Evolutionary conservation across 2,797 vertebrate genomes (phyloP).

Genomic region (Synaphobranchus kaupii): DNA sequence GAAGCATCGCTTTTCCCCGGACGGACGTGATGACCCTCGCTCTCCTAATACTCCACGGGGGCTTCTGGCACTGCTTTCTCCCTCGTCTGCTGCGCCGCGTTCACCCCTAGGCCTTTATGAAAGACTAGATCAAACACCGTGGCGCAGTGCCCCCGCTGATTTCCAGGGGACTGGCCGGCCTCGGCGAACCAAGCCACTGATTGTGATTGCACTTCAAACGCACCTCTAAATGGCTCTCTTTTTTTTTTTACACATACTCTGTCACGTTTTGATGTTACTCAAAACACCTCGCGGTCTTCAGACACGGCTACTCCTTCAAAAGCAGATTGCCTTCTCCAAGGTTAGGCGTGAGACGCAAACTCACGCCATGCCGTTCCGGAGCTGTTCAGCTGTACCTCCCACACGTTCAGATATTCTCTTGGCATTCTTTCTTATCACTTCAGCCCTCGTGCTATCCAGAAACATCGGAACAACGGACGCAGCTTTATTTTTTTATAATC

Average conservation of each 20-base stretch:
- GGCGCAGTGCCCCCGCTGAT: conserved; percentile 12
- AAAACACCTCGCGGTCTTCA: conserved; percentile 22
- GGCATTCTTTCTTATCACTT: neutral
- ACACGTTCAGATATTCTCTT: conserved; percentile 26
- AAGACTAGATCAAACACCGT: conserved; percentile 31
- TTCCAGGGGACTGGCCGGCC: neutral
- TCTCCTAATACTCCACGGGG: neutral
- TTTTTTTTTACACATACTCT: conserved; percentile 9
- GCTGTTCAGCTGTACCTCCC: conserved; percentile 13
- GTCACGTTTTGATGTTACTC: conserved; percentile 26
- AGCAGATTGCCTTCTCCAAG: conserved; percentile 49
- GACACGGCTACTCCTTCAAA: conserved; percentile 43
- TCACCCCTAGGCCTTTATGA: conserved; percentile 24
- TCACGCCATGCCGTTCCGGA: conserved; percentile 1
- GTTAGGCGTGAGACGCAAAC: conserved; percentile 39
- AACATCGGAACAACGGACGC: neutral
- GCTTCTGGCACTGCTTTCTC: neutral
- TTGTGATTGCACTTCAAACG: conserved; percentile 49
- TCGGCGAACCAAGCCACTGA: conserved; percentile 33
- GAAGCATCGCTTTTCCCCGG: neutral
- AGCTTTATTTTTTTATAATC: conserved; percentile 3
- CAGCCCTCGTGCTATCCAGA: neutral
- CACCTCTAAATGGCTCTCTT: conserved; percentile 18
- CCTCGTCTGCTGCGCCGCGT: neutral
- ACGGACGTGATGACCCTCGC: neutral